Conservation (phyloP, 2,888 invertebrate genomes). For the Marasmarcha lunaedactyla region DNA sequence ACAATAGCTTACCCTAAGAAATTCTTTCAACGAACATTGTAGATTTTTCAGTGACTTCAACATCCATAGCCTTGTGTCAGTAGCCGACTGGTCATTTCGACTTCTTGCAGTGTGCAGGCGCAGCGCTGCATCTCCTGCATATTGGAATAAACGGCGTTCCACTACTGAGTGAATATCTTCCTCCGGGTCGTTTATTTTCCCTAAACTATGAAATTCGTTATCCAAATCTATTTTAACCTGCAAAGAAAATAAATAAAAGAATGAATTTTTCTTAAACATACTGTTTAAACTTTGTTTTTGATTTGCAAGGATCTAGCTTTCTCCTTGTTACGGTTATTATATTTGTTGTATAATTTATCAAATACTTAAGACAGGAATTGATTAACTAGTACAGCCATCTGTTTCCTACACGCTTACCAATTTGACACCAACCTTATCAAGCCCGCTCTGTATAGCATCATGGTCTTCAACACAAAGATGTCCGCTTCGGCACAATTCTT, state of each 20-base stretch:
- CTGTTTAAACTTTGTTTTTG: neutral
- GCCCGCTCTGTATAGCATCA: conserved; percentile 70
- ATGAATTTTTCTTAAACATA: neutral
- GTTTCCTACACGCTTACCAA: too few species aligned
- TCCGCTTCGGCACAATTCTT: conserved; percentile 73
- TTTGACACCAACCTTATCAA: conserved; percentile 77
- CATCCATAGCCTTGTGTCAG: conserved; percentile 85
- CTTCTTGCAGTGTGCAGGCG: conserved; percentile 87
- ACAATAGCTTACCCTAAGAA: conserved; percentile 29
- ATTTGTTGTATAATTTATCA: too few species aligned
- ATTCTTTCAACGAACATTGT: conserved; percentile 33
- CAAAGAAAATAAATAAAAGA: too few species aligned
- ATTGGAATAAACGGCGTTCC: conserved; percentile 77
- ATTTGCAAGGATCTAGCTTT: too few species aligned
- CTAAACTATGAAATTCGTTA: conserved; percentile 60
- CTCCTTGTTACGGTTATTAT: too few species aligned
- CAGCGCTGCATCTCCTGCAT: conserved; percentile 71
- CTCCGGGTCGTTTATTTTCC: conserved; percentile 71
- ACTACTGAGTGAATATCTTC: conserved; percentile 91
- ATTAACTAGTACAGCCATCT: too few species aligned
- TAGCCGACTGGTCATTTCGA: conserved; percentile 86
- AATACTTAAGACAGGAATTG: too few species aligned
- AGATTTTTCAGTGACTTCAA: conserved; percentile 66
- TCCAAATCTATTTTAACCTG: conserved; percentile 78
- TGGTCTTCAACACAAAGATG: conserved; percentile 74